A percentile compares a stretch with the other conserved stretches of the same genome.
Evolutionary conservation across 2,888 invertebrate genomes (phyloP).

Genomic region (Drosophila neotestacea): DNA sequence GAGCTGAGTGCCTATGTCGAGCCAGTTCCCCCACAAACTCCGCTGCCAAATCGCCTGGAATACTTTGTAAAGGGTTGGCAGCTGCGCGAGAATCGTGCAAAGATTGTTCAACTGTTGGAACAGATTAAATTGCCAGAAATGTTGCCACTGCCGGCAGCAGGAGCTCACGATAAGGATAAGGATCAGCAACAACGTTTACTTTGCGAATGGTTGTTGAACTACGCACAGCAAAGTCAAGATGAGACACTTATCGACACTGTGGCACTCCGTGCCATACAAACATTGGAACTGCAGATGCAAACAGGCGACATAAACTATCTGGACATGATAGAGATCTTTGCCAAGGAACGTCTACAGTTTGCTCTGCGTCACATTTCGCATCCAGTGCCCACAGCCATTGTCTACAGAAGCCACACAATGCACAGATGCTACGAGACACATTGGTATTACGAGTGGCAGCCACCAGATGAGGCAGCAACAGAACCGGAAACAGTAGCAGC

Average conservation of each 20-base stretch:
- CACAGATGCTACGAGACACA: conserved; percentile 23
- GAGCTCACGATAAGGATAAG: not conserved
- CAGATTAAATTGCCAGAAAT: conserved; percentile 86
- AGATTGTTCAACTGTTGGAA: conserved; percentile 86
- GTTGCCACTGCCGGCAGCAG: conserved; percentile 41
- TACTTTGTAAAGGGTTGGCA: conserved; percentile 89
- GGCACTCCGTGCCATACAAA: conserved; percentile 74
- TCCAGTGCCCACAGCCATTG: conserved; percentile 65
- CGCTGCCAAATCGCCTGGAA: conserved; percentile 88
- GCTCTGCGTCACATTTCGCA: conserved; percentile 29
- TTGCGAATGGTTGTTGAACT: conserved; percentile 77
- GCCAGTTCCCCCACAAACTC: conserved; percentile 84
- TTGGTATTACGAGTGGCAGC: conserved; percentile 61
- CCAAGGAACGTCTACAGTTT: conserved; percentile 61
- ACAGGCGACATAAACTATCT: conserved; percentile 69
- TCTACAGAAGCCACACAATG: conserved; percentile 64
- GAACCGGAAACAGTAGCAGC: not conserved
- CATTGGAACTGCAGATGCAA: conserved; percentile 51
- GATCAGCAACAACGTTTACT: conserved; percentile 1
- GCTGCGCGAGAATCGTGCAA: conserved; percentile 85
- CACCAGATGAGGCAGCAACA: conserved; percentile 3
- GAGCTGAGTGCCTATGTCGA: conserved; percentile 87
- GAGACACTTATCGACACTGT: conserved; percentile 63
- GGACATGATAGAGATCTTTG: conserved; percentile 74
- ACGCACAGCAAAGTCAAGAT: conserved; percentile 54